Evolutionary conservation across 2,113 vertebrate species (phyloP), one percentile per base, ranked within the genome.

Genomic region (Mohoua ochrocephala): DNA sequence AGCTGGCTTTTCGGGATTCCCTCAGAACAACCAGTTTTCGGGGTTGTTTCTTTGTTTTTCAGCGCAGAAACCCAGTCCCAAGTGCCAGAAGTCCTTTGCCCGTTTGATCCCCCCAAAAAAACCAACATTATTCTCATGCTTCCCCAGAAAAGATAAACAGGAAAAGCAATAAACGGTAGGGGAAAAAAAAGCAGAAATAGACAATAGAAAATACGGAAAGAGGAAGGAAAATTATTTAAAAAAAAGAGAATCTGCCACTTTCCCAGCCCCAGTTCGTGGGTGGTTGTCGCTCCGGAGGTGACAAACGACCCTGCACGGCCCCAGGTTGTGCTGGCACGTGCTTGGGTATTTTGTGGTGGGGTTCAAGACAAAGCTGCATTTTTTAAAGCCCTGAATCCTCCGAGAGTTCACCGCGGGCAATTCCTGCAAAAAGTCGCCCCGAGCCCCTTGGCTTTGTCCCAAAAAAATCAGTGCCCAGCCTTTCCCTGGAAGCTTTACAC

Each of bases 61-160:
- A 63, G 7, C 31, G 28, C 27, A 70, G 15, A 27, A 47, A 47
- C 10, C 1, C 3, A 64, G 7, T 20, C 33, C 27, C 23, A 27
- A 60, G 22, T 1, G 14, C 31, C 31, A 67, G 22, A 67, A 80
- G 2, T 10, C 11, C 59, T 41, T 2, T 7, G 8, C 8, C 60
- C 13, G 7, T 37, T n/a, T 19, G 8, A 45, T 50, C 31, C 37
- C 15, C 15, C 33, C 17, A 4, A 57, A 41, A 4, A 57, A 44
- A 17, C 1, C 14, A 57, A 21, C 22, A 12, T 44, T 44, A 22
- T 8, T 3, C 12, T 17, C 16, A 1, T 1, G 9, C 44, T 44
- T 59, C 16, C 31, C 22, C 11, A 12, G 17, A 35, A 87, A 19
- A 2, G 17, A 33, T 3, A 9, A 80, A 44, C 9, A 9, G 41